Conservation (phyloP, 2,113 vertebrate species). For the Anguilla japonica region DNA sequence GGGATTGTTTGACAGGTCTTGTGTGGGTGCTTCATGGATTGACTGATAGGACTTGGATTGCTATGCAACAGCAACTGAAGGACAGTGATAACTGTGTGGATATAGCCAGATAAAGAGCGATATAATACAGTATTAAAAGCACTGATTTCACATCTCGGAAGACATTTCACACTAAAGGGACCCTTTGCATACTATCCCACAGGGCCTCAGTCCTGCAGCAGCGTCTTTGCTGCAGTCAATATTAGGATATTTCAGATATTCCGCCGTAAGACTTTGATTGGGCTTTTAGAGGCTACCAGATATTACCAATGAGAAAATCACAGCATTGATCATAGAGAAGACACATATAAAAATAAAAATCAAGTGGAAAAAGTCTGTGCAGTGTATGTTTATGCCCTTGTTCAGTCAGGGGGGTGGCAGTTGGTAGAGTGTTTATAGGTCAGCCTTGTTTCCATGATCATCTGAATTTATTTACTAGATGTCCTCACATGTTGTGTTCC, state of each 20-base stretch:
- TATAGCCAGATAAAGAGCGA: not conserved
- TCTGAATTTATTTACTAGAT: not conserved
- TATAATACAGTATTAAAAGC: not conserved
- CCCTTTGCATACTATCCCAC: too few species aligned
- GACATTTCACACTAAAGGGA: not conserved
- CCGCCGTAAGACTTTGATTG: too few species aligned
- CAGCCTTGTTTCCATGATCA: not conserved
- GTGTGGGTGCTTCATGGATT: not conserved
- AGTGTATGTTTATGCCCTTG: not conserved
- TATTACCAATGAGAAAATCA: too few species aligned
- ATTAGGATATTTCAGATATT: too few species aligned
- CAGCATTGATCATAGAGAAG: too few species aligned
- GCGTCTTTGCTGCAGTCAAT: too few species aligned
- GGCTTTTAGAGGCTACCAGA: too few species aligned
- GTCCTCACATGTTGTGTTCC: not conserved
- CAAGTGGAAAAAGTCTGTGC: too few species aligned
- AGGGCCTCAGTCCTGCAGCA: too few species aligned
- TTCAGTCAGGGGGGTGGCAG: not conserved
- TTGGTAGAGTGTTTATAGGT: too few species aligned
- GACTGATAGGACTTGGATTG: not conserved
- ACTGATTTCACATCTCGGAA: not conserved
- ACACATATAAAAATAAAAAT: too few species aligned
- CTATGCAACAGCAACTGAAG: not conserved
- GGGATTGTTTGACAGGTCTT: not conserved
- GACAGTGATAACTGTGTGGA: not conserved